Conservation (phyloP, 1,140 invertebrate genomes). For the Neodiprion fabricii region DNA sequence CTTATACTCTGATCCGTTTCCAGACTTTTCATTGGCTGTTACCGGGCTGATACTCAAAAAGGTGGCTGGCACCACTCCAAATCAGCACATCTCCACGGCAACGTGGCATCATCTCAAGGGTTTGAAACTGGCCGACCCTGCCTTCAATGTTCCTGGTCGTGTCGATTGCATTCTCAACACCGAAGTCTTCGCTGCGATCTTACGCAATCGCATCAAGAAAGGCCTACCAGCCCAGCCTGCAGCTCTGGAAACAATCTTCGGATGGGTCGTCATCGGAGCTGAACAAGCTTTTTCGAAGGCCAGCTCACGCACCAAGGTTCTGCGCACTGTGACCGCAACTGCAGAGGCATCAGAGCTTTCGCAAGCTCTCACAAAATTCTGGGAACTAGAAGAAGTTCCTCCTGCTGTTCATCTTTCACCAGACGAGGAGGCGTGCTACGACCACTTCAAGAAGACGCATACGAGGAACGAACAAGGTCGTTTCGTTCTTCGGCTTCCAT, state of each 20-base stretch:
- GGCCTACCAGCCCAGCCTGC: neutral
- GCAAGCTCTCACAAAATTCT: neutral
- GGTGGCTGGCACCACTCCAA: neutral
- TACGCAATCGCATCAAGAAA: neutral
- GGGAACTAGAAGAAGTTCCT: neutral
- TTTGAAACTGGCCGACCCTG: neutral
- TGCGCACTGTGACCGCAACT: neutral
- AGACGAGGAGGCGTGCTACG: neutral
- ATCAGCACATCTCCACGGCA: neutral
- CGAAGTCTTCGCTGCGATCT: constrained; percentile 3
- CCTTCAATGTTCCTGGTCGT: neutral
- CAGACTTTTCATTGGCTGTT: neutral
- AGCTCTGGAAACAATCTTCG: constrained; percentile 1
- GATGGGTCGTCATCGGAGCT: constrained; percentile 7
- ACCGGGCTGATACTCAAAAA: neutral
- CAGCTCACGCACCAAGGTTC: neutral
- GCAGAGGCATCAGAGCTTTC: neutral
- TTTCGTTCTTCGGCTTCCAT: constrained; percentile 3
- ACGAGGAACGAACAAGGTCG: neutral
- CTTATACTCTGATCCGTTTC: too few relatives aligned
- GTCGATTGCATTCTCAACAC: constrained; percentile 6
- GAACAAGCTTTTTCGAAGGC: neutral
- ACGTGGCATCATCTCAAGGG: neutral
- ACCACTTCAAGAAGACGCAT: constrained; percentile 1
- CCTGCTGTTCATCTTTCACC: neutral